phyloP scores from a whole-genome alignment of 2,113 vertebrate species.

The Menidia beryllina region DNA sequence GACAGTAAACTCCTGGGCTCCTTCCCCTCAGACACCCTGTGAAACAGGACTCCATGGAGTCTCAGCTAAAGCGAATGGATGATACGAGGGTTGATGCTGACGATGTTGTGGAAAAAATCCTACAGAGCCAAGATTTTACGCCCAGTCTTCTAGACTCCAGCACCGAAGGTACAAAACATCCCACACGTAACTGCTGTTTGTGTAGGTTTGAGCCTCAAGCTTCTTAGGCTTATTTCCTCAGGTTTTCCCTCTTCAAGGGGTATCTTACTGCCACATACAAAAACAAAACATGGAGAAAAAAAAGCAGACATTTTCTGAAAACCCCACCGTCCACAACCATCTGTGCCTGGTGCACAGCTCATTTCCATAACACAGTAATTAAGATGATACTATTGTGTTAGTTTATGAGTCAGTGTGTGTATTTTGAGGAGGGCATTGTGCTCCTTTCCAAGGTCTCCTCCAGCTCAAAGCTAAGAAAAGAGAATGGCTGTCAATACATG shows the following conservation, averaged over 20 bases:
- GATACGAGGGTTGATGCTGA: slow-evolving; percentile 97
- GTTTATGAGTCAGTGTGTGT: slow-evolving; percentile 22
- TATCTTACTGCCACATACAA: too few relatives aligned
- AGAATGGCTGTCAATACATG: slow-evolving; percentile 66
- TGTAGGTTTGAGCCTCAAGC: too few relatives aligned
- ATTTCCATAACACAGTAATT: slow-evolving; percentile 21
- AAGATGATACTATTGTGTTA: slow-evolving; percentile 2
- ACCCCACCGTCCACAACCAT: neutral
- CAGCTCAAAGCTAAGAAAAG: slow-evolving; percentile 54
- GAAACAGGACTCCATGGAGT: slow-evolving; percentile 97
- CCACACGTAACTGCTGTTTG: neutral
- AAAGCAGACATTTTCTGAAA: neutral
- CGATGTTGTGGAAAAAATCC: slow-evolving; percentile 95
- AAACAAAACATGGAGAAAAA: neutral
- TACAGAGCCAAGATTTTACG: slow-evolving; percentile 97
- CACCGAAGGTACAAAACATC: slow-evolving; percentile 86
- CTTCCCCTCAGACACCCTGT: slow-evolving; percentile 85
- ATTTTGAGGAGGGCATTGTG: slow-evolving; percentile 33
- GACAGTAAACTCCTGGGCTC: neutral
- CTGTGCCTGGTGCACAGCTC: neutral
- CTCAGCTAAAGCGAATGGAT: slow-evolving; percentile 93
- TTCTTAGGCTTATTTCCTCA: neutral
- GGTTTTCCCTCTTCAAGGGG: too few relatives aligned
- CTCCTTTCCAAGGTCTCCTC: slow-evolving; percentile 57
- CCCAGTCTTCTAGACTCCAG: slow-evolving; percentile 89